Conservation (phyloP, 92 coral and sea anemone genomes). For the Porites lobata region DNA sequence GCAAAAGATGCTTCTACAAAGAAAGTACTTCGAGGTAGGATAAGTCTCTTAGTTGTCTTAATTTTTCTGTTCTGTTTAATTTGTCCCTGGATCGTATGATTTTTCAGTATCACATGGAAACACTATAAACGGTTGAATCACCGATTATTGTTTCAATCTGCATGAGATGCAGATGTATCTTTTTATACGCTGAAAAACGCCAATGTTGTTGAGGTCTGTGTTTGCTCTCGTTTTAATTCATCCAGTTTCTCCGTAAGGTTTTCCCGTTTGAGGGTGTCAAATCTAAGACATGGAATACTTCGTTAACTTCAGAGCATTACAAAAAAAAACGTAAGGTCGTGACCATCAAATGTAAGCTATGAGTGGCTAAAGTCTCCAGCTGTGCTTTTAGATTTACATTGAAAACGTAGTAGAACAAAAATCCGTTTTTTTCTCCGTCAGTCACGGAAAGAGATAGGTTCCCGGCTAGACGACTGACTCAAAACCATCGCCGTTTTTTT, state of each 20-base stretch:
- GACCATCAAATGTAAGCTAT: neutral
- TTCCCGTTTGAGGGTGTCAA: neutral
- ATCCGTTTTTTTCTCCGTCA: neutral
- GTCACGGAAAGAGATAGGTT: neutral
- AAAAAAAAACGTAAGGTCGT: neutral
- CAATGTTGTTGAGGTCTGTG: too few relatives aligned
- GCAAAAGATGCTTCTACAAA: constrained; percentile 2
- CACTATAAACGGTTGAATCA: neutral
- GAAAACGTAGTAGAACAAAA: neutral
- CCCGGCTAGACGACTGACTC: neutral
- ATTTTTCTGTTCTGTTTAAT: neutral
- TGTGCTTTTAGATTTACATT: neutral
- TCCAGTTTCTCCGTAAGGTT: neutral
- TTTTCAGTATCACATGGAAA: too few relatives aligned
- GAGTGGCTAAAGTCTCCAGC: neutral
- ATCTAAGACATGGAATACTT: neutral
- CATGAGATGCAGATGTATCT: too few relatives aligned
- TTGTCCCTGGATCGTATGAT: neutral
- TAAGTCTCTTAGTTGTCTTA: neutral
- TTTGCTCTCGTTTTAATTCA: neutral
- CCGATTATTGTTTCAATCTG: too few relatives aligned
- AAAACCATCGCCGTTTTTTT: neutral
- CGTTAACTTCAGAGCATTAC: neutral
- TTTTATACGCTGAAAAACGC: too few relatives aligned
- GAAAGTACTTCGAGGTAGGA: constrained; percentile 27